These are phyloP conservation scores for Epinephelus fuscoguttatus DNA, from an alignment of 2,113 vertebrate genomes.

Conservation along the genomic window DNA sequence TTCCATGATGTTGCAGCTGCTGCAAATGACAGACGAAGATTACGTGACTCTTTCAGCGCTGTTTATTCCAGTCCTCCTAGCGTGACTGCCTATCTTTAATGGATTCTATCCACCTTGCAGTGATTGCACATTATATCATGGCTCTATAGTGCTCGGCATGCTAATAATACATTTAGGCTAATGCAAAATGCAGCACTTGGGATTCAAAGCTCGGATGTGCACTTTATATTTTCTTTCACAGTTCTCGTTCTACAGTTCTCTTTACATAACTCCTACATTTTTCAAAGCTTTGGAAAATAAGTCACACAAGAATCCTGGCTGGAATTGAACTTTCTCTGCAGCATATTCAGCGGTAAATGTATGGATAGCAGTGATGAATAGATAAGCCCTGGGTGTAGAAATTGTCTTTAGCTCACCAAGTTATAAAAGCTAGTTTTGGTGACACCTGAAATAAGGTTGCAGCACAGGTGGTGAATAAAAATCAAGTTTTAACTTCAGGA, in stretches of 20 bases:
- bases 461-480: not conserved
- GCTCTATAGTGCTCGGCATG: slow-evolving; percentile 29
- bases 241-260: not conserved
- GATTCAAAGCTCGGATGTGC: slow-evolving; percentile 20
- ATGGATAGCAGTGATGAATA: not conserved
- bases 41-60: not conserved
- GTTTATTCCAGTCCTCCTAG: slow-evolving; percentile 1
- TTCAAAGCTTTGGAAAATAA: not conserved
- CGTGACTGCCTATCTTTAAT: slow-evolving; percentile 24
- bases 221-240: slow-evolving; percentile 22
- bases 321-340: not conserved
- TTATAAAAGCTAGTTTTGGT: not conserved
- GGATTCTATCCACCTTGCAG: slow-evolving; percentile 27
- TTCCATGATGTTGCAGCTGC: not conserved
- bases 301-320: not conserved
- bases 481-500: not conserved
- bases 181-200: slow-evolving; percentile 51
- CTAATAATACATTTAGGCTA: slow-evolving; percentile 41
- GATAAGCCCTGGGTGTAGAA: not conserved
- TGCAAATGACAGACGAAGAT: not conserved
- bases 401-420: not conserved
- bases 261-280: not conserved
- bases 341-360: not conserved
- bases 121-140: slow-evolving; percentile 27
- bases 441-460: not conserved